These are phyloP conservation scores for Odobenus rosmarus DNA, from an alignment of 2,113 vertebrate species.

Conservation along the genomic window DNA sequence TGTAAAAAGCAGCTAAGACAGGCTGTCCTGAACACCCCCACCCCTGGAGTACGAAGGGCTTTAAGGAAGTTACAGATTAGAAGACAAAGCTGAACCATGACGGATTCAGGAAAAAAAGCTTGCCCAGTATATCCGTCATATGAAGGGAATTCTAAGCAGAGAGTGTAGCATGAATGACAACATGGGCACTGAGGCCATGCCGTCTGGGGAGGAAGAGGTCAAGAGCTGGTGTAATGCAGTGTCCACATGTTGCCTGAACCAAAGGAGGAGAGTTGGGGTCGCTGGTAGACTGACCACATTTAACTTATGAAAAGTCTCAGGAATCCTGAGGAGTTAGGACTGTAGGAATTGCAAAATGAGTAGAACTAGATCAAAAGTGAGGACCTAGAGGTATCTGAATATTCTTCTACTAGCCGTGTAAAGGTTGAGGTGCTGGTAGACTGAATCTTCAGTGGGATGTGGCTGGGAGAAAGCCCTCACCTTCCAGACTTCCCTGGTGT, in stretches of 20 bases:
- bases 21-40: no score
- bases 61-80: not conserved
- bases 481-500: not conserved
- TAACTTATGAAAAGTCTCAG: not conserved
- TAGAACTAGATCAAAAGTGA: not conserved
- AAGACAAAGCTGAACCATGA: not conserved
- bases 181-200: not conserved
- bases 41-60: not conserved
- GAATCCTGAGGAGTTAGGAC: not conserved
- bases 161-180: not conserved
- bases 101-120: not conserved
- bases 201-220: not conserved
- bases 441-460: fast-evolving
- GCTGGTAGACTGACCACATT: not conserved
- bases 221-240: not conserved
- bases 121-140: not conserved
- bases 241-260: not conserved
- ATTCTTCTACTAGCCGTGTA: not conserved
- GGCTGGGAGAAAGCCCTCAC: not conserved
- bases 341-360: not conserved
- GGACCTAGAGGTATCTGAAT: not conserved
- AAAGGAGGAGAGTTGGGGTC: not conserved
- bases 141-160: not conserved
- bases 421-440: not conserved
- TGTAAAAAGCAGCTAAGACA: not conserved